A percentile compares a stretch with the other conserved stretches of the same genome.
Conservation (phyloP, 1,140 invertebrate genomes). For the Drosophila bifasciata region DNA sequence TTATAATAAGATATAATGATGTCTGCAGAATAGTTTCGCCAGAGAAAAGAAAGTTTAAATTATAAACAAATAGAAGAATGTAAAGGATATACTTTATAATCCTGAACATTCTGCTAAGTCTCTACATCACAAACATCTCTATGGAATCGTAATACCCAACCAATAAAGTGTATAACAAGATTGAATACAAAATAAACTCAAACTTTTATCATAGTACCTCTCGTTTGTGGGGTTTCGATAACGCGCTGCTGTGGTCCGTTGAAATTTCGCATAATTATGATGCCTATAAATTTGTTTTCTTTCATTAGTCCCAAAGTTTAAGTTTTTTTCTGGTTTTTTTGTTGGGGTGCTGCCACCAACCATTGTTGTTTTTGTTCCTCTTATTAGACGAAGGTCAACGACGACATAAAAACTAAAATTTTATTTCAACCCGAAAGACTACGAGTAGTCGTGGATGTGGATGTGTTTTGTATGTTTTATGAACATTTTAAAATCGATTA, state of each 20-base stretch:
- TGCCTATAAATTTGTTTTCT: constrained; percentile 83
- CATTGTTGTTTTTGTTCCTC: constrained; percentile 51
- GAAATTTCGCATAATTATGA: constrained; percentile 82
- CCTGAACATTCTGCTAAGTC: too few relatives aligned
- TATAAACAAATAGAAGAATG: too few relatives aligned
- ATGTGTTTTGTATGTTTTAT: constrained; percentile 46
- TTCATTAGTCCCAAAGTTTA: constrained; percentile 74
- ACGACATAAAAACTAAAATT: constrained; percentile 76
- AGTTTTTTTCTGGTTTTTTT: constrained; percentile 57
- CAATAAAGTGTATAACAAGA: too few relatives aligned
- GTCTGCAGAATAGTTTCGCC: too few relatives aligned
- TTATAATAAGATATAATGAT: too few relatives aligned
- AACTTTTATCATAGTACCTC: constrained; percentile 51
- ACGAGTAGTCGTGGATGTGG: constrained; percentile 18
- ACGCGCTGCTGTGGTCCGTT: constrained; percentile 55
- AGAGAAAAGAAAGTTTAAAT: background rate
- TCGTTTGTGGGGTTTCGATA: constrained; percentile 56
- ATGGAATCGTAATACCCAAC: too few relatives aligned
- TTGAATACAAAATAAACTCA: constrained; percentile 24
- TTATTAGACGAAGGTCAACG: constrained; percentile 80
- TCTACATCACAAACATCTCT: background rate
- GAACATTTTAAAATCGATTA: constrained; percentile 79
- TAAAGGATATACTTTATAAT: too few relatives aligned
- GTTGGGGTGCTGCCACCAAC: constrained; percentile 9
- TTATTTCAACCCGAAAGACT: constrained; percentile 61